Base-by-base conservation (phyloP, 2,888 invertebrate species). In the Ormia ochracea region DNA sequence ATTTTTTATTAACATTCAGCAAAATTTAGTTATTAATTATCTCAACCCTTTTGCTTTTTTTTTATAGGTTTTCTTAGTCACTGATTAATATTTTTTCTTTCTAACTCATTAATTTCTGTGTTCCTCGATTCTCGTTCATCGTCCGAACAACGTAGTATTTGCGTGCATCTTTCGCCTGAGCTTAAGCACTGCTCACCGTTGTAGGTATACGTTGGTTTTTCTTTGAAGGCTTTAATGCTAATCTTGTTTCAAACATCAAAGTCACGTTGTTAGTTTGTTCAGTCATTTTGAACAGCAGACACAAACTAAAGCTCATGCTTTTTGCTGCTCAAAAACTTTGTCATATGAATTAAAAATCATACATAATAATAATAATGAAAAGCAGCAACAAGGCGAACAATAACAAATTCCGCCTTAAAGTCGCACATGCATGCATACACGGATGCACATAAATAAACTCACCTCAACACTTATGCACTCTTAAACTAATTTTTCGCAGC, bases 241-340 rank as follows among this genome's bases (percentile, higher is more conserved):
- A 87, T 87, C 87, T 87, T 36, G 45, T 73, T 83, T 81, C 81
- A 82, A 85, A 83, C 82, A 87, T 87, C 87, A 83, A 80, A 84
- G 87, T 87, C 87, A 87, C 87, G 87, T 87, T 69, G 76, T 73
- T 80, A 72, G 80, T 63, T 76, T 77, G 76, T 63, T 69, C 69
- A 77, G 76, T 77, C 76, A 77, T 41, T 65, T 76, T 43, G 75
- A 68, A 76, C 75, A 50, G 36, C 65, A 74, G 41, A 61, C 52
- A 36, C 19, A 17, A 48, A 33, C 43, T 52, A 48, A 79, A 80
- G 72, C 75, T 72, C 68, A 61, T 75, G 61, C 65, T 74, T 56
- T 41, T 66, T 58, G 41, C 66, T 73, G 76, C 76, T 80, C 52
- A 68, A 76, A 80, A 66, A 80, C 36, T 80, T 80, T 80, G 80